Evolutionary conservation across 92 coral and sea anemone genomes (phyloP), one percentile per base, ranked within the genome.

Genomic region (Anthopleura xanthogrammica): DNA sequence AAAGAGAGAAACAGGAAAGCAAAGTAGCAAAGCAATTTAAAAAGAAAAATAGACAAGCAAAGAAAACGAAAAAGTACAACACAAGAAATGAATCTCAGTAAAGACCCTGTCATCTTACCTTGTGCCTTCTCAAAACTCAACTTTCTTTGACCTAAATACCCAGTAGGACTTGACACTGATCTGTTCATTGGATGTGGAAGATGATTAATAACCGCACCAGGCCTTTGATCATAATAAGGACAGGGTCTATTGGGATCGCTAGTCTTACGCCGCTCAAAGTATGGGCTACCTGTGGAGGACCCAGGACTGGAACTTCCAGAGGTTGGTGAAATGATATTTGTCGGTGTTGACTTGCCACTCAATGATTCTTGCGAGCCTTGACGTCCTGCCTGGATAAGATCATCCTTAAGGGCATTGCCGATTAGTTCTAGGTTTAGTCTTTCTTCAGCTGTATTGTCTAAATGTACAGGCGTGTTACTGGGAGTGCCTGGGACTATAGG

Each of bases 271-370:
- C 82, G 87, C 43, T 84, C 80, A 62, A 80, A 81, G n/a, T 89
- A 91, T n/a, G 92, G 84, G 41, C 78, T 77, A n/a, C 82, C 74
- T 23, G 54, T 75, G 8, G 91, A 73, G 41, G 90, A 87, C 20
- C 90, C 80, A 1, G 83, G 94, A 80, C 92, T 91, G 41, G 94
- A 81, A 20, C 77, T 75, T 70, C 92, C 94, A 16, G 92, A 82
- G 17, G 81, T 81, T 24, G 80, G 81, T 40, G 87, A 70, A n/a
- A 48, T 80, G 2, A 86, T 84, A 3, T 73, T 76, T 17, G 87
- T 72, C 3, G 92, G 92, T 0, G 92, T 87, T 16, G 94, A 88
- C 82, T 41, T 82, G 7, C 85, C 90, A 82, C 94, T 83, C 19
- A 88, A 85, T 43, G 50, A 72, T 22, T 62, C 79, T 39, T 52